Evolutionary conservation across 2,113 vertebrate genomes (phyloP), one percentile per base, ranked within the genome.

Genomic region (Alethe diademata): DNA sequence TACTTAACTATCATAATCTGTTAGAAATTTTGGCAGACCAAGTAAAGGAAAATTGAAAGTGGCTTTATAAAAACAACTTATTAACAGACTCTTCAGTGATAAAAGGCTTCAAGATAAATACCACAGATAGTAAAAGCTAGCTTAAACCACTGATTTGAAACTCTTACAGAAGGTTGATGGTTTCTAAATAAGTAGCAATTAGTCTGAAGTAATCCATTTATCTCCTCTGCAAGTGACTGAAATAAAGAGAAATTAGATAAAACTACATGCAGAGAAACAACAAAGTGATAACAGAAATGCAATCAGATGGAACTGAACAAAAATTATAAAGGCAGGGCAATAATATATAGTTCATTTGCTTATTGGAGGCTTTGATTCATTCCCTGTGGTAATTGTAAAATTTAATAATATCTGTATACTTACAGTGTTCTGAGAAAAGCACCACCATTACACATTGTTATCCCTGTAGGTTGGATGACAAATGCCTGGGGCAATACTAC

Each of bases 381-480:
- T 98, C 98, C 98, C 98, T 96, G 92, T 98, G 98, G 98, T 98
- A 98, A 98, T 97, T 98, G 98, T 97, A 98, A 97, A 91, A 98
- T 98, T 97, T 98, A 98, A 98, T 98, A 98, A 97, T 97, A 98
- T 97, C 96, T 96, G 95, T 98, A 97, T 98, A 98, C 97, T 98
- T 98, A 98, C 94, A 96, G 95, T 64, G 98, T 98, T 97, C 97
- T 98, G 91, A 94, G 67, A 97, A 96, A 98, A 97, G 83, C 95
- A 95, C 96, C 96, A 96, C 97, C 97, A 97, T 98, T 98, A 98
- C 93, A 97, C 98, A 98, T 98, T 98, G 98, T 98, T 98, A 98
- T 98, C 97, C 97, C 98, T 92, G 97, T 98, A 98, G 99, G 97
- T 98, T 98, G 98, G 98, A 98, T 98, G 98, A 98, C 98, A 98